Evolutionary conservation across 2,888 invertebrate species (phyloP).

Genomic region (Pollenia labialis): DNA sequence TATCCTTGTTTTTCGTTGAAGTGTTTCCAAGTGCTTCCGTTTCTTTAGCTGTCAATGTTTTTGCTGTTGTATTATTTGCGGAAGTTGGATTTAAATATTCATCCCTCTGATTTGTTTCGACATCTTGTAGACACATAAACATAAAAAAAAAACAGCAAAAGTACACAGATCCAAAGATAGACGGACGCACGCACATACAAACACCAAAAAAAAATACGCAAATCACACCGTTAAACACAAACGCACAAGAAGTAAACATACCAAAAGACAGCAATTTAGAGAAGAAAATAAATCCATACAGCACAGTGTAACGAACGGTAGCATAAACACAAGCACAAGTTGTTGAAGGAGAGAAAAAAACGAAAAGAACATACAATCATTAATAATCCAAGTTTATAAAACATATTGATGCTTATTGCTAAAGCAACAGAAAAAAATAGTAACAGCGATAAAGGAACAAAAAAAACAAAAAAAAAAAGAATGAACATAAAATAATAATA

Average conservation of each 20-base stretch:
- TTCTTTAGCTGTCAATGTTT: conserved; percentile 41
- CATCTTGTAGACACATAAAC: conserved; percentile 75
- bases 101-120: conserved; percentile 79
- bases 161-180: conserved; percentile 67
- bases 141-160: conserved; percentile 70
- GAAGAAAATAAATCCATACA: too few relatives aligned
- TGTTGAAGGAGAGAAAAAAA: conserved; percentile 27
- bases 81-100: conserved; percentile 74
- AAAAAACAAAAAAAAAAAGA: conserved; percentile 6
- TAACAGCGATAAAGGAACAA: not conserved
- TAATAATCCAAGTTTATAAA: conserved; percentile 73
- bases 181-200: conserved; percentile 21
- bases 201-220: too few relatives aligned
- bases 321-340: conserved; percentile 4
- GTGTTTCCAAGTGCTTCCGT: conserved; percentile 67
- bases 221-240: too few relatives aligned
- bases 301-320: conserved; percentile 1
- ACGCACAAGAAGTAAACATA: not conserved
- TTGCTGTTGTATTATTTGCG: conserved; percentile 74
- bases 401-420: conserved; percentile 72
- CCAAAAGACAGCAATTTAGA: not conserved
- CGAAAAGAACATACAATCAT: conserved; percentile 69
- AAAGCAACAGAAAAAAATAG: conserved; percentile 72
- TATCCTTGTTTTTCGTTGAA: conserved; percentile 62
- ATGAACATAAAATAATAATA: conserved; percentile 30